phyloP scores from a whole-genome alignment of 1,140 invertebrate species.

The Heliconius himera region DNA sequence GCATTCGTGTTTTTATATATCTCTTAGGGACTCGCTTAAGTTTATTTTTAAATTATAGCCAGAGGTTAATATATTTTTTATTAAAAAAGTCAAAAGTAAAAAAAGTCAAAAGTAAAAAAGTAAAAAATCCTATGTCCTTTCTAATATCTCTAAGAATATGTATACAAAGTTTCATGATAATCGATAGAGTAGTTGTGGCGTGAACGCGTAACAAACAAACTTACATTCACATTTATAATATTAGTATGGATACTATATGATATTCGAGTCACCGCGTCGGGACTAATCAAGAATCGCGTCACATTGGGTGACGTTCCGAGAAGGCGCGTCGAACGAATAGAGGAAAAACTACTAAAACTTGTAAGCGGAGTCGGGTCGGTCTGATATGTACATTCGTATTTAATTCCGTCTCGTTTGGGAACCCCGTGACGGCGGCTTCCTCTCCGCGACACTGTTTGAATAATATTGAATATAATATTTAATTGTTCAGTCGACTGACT shows the following conservation, averaged over 20 bases:
- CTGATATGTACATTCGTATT: conserved; percentile 66
- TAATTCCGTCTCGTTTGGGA: conserved; percentile 73
- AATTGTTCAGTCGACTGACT: conserved; percentile 35
- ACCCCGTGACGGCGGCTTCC: conserved; percentile 69
- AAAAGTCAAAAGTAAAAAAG: no score
- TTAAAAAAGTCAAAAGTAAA: no score
- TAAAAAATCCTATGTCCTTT: no score
- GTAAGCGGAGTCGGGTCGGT: conserved; percentile 58
- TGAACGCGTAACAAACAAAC: no score
- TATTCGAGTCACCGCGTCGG: conserved; percentile 52
- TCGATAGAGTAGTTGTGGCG: no score
- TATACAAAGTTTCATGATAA: no score
- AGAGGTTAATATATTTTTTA: no score
- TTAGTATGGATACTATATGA: conserved; percentile 3
- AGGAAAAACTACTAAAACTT: conserved; percentile 68
- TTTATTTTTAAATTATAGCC: no score
- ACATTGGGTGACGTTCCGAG: conserved; percentile 59
- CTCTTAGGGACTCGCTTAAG: no score
- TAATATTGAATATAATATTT: conserved; percentile 48
- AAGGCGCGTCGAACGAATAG: conserved; percentile 67
- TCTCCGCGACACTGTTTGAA: conserved; percentile 64
- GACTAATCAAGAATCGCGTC: conserved; percentile 69
- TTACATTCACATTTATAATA: no score
- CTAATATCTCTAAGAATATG: no score
- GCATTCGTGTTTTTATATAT: no score